These are phyloP conservation scores for Sebastes diploproa DNA, from an alignment of 2,797 vertebrate genomes.

Conservation along the genomic window DNA sequence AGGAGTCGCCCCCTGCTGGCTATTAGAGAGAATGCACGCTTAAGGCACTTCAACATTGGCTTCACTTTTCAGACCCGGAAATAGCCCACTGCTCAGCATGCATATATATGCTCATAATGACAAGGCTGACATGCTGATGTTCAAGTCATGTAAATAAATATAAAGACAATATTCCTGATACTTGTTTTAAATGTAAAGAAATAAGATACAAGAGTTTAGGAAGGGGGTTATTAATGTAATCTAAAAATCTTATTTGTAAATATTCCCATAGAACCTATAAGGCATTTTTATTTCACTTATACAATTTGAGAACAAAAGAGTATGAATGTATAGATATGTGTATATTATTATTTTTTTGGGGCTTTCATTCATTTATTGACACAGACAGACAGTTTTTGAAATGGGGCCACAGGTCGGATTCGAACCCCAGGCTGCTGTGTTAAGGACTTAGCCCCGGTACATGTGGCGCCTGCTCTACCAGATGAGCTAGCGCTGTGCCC, in stretches of 20 bases:
- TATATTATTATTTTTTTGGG: background rate
- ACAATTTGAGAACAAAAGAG: background rate
- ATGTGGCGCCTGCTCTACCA: no score
- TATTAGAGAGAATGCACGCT: fast-evolving
- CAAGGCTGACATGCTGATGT: background rate
- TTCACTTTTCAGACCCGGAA: no score
- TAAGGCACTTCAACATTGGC: no score
- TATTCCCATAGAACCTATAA: background rate
- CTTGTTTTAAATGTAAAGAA: background rate
- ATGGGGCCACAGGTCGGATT: no score
- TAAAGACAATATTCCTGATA: background rate
- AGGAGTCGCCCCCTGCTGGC: no score
- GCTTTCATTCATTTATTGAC: no score
- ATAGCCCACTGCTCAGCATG: background rate
- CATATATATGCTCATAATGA: background rate
- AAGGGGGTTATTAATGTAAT: background rate
- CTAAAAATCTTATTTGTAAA: background rate
- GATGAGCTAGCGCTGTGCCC: no score
- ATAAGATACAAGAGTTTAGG: background rate
- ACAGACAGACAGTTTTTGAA: no score
- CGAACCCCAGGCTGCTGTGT: no score
- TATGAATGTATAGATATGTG: background rate
- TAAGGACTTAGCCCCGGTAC: no score
- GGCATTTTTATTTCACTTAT: background rate
- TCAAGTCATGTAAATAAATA: background rate